Percentiles rank a stretch among this genome's conserved stretches.
Evolutionary conservation across 2,888 invertebrate genomes (phyloP).

Genomic region (Rhagophthalmus giganteus): DNA sequence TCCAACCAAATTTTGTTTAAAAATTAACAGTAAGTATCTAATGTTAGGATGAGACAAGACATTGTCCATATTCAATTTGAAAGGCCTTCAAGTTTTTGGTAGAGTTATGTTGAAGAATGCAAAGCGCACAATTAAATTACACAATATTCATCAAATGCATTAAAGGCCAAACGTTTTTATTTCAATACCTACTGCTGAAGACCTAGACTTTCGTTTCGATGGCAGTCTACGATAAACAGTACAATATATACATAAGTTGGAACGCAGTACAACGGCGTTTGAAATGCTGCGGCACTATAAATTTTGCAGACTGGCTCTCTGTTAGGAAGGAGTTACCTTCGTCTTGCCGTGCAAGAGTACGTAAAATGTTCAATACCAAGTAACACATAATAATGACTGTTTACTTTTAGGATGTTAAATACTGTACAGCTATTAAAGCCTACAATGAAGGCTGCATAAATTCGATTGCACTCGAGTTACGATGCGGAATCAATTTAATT

Average conservation of each 20-base stretch:
- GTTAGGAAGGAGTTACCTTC: not conserved
- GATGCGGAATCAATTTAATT: not conserved
- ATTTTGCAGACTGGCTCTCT: not conserved
- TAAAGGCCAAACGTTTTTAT: too few species aligned
- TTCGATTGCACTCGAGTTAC: not conserved
- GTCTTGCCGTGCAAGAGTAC: not conserved
- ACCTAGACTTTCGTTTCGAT: not conserved
- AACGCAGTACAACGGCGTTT: not conserved
- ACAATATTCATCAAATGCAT: too few species aligned
- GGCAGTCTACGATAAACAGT: not conserved
- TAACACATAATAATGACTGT: not conserved
- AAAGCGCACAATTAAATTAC: too few species aligned
- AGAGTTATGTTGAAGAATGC: too few species aligned
- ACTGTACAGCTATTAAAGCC: not conserved
- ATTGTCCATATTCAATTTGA: too few species aligned
- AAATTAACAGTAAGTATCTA: too few species aligned
- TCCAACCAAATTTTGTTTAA: conserved; percentile 24
- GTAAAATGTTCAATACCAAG: not conserved
- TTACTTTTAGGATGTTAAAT: not conserved
- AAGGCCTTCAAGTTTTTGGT: too few species aligned
- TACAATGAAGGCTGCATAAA: not conserved
- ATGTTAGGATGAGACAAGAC: too few species aligned
- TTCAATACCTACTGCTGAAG: too few species aligned
- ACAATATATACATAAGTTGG: too few species aligned
- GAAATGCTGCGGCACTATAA: not conserved